Conservation (phyloP, 2,888 invertebrate genomes). For the Amblyjoppa fuscipennis region DNA sequence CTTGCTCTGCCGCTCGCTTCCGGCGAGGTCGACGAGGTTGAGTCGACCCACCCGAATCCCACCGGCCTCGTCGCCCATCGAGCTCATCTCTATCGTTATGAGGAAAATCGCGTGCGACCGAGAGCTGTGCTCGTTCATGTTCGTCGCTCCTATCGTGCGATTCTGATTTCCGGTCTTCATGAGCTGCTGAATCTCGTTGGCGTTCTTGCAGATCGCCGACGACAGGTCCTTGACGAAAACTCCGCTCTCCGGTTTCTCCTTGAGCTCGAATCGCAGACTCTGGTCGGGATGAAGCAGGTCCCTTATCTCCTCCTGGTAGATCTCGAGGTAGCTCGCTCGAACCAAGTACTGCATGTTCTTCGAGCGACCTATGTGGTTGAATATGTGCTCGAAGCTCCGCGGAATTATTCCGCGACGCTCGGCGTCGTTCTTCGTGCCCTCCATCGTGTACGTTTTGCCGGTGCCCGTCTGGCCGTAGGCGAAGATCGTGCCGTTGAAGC, state of each 20-base stretch:
- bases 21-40: constrained; percentile 99
- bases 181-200: constrained; percentile 96
- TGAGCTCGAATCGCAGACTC: constrained; percentile 89
- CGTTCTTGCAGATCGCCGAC: constrained; percentile 97
- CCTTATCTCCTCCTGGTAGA: constrained; percentile 96
- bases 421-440: constrained; percentile 89
- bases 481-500: constrained; percentile 99
- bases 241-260: constrained; percentile 93
- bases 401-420: constrained; percentile 96
- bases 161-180: constrained; percentile 97
- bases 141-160: constrained; percentile 97
- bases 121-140: constrained; percentile 99
- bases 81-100: constrained; percentile 98
- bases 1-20: constrained; percentile 98
- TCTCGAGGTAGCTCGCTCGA: constrained; percentile 98
- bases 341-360: constrained; percentile 98
- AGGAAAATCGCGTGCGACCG: constrained; percentile 99
- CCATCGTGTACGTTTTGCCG: constrained; percentile 93
- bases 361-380: constrained; percentile 96
- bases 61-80: constrained; percentile 87
- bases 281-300: constrained; percentile 90
- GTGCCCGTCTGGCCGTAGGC: constrained; percentile 99
- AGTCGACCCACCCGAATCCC: constrained; percentile 94
- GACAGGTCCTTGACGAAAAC: constrained; percentile 98
- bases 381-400: constrained; percentile 98